A percentile compares a stretch with the other conserved stretches of the same genome.
Evolutionary conservation across 1,140 invertebrate species (phyloP).

Genomic region (Pachypsylla venusta): DNA sequence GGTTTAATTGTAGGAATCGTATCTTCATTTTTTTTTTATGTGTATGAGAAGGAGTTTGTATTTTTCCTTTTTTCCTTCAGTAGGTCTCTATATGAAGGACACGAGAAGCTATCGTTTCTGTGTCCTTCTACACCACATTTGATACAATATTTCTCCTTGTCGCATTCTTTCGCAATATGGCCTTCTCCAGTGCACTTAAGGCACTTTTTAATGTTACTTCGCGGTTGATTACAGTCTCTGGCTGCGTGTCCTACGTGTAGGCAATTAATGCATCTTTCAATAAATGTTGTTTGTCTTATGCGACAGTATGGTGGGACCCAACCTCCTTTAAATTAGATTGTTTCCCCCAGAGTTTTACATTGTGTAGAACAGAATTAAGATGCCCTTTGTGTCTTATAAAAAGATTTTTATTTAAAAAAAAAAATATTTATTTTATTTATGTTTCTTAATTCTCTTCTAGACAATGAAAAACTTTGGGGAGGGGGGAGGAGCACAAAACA

Average conservation of each 20-base stretch:
- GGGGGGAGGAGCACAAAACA: too few relatives aligned
- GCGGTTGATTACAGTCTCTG: background rate
- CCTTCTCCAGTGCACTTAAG: background rate
- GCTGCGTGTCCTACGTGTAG: background rate
- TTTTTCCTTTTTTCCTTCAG: too few relatives aligned
- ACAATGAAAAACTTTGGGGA: too few relatives aligned
- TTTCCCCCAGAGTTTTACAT: too few relatives aligned
- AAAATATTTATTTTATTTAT: too few relatives aligned
- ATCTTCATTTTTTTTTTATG: background rate
- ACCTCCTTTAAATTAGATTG: too few relatives aligned
- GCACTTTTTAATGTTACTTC: background rate
- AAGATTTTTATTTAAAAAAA: too few relatives aligned
- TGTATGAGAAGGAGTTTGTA: too few relatives aligned
- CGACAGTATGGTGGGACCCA: too few relatives aligned
- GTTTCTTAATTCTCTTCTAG: too few relatives aligned
- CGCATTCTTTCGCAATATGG: background rate
- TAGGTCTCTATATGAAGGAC: background rate
- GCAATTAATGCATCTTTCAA: background rate
- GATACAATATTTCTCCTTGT: background rate
- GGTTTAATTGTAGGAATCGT: background rate
- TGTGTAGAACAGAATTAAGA: too few relatives aligned
- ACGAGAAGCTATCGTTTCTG: background rate
- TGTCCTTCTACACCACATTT: background rate
- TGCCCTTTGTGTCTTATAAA: too few relatives aligned
- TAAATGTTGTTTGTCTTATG: background rate